phyloP scores from a whole-genome alignment of 64 coral and sea anemone species.

The Platygyra sinensis region DNA sequence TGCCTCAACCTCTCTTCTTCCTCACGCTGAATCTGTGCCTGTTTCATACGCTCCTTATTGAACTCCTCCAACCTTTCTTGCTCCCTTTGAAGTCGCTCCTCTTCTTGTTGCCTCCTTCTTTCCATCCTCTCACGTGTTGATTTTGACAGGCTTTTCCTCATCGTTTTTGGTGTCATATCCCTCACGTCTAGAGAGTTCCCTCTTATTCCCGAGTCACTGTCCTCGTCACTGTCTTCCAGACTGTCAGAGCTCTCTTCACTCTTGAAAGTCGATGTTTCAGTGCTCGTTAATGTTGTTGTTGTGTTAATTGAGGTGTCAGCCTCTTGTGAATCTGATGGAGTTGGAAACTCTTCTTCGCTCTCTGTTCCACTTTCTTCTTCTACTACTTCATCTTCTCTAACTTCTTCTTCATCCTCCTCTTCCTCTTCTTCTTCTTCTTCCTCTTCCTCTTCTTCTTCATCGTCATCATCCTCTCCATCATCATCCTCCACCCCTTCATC shows the following conservation, averaged over 20 bases:
- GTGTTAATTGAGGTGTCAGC: not conserved
- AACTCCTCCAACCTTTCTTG: conserved; percentile 66
- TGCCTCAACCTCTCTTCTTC: conserved; percentile 71
- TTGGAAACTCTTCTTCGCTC: conserved; percentile 14
- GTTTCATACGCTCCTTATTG: conserved; percentile 51
- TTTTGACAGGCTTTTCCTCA: conserved; percentile 94
- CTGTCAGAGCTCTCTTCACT: conserved; percentile 65
- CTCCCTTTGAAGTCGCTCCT: conserved; percentile 77
- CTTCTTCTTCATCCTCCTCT: not conserved
- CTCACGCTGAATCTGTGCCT: conserved; percentile 51
- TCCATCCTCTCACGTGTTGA: conserved; percentile 97
- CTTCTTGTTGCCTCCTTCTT: conserved; percentile 84
- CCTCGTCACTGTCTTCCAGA: conserved; percentile 71
- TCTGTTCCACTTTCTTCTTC: conserved; percentile 48
- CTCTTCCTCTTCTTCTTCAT: conserved; percentile 14
- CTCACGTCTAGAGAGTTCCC: not conserved
- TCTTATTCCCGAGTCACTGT: conserved; percentile 67
- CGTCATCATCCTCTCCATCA: conserved; percentile 16
- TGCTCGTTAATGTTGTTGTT: conserved; percentile 6
- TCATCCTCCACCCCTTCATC: conserved; percentile 62
- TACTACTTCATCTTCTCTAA: conserved; percentile 1
- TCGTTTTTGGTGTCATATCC: conserved; percentile 84
- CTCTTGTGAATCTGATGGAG: conserved; percentile 3
- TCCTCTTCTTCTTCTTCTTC: conserved; percentile 2
- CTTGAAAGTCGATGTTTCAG: conserved; percentile 25